Conservation (phyloP, 2,888 invertebrate species). For the Hesperia comma region DNA sequence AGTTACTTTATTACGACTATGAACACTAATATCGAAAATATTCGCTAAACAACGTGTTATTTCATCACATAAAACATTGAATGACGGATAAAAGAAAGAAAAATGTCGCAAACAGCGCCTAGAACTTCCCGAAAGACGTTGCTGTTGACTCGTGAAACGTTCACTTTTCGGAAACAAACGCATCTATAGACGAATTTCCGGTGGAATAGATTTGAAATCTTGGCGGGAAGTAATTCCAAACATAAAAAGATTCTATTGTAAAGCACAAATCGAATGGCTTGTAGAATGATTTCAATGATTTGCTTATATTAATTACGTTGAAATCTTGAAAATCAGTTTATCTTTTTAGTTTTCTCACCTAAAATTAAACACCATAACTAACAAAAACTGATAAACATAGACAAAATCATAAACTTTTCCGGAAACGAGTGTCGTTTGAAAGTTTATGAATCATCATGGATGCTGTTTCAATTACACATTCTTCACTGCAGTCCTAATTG, state of each 20-base stretch:
- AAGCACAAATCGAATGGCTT: constrained; percentile 31
- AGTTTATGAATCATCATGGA: constrained; percentile 78
- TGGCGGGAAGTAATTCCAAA: constrained; percentile 64
- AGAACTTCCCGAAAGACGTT: constrained; percentile 84
- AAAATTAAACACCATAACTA: constrained; percentile 23
- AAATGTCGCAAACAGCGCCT: constrained; percentile 84
- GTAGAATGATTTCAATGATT: constrained; percentile 22
- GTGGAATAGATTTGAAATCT: constrained; percentile 76
- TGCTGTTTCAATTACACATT: constrained; percentile 59
- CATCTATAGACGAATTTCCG: constrained; percentile 83
- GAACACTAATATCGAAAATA: constrained; percentile 82
- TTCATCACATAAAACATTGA: constrained; percentile 83
- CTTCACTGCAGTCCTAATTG: constrained; percentile 30
- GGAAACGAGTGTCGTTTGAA: constrained; percentile 81
- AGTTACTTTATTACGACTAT: constrained; percentile 82
- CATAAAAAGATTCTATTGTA: constrained; percentile 8
- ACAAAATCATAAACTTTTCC: constrained; percentile 70
- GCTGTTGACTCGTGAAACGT: constrained; percentile 85
- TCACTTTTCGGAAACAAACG: constrained; percentile 85
- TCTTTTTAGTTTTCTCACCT: constrained; percentile 8
- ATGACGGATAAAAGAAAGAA: constrained; percentile 83
- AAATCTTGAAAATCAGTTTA: not conserved
- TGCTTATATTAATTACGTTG: not conserved
- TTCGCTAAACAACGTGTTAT: constrained; percentile 79
- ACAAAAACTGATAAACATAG: constrained; percentile 52